Evolutionary conservation across 2,113 vertebrate genomes (phyloP).

Genomic region (Emydura subglobosa): DNA sequence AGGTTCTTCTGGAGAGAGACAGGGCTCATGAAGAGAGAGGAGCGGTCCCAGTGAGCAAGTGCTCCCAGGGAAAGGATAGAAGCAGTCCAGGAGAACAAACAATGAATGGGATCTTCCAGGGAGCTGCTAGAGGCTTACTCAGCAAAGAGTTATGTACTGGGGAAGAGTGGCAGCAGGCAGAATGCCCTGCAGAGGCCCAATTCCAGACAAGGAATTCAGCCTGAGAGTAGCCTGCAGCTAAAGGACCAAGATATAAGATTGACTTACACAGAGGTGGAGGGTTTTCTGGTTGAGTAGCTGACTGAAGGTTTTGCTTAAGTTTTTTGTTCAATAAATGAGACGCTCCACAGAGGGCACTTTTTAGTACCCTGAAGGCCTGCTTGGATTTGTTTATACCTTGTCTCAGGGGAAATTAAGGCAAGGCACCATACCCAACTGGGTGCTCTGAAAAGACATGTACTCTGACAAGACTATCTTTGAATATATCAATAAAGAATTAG

Average conservation of each 20-base stretch:
- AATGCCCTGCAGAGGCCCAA: no score
- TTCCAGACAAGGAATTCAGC: no score
- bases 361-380: background rate
- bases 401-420: background rate
- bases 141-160: no score
- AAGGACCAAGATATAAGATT: background rate
- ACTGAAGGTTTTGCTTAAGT: background rate
- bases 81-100: no score
- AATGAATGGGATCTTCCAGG: no score
- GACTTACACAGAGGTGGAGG: background rate
- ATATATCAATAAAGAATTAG: background rate
- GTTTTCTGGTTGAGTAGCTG: background rate
- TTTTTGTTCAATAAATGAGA: background rate
- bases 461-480: background rate
- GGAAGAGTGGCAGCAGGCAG: no score
- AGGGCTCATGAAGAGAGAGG: no score
- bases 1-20: no score
- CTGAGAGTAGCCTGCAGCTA: background rate
- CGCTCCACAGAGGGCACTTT: background rate
- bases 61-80: no score
- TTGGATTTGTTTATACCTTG: background rate
- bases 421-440: background rate
- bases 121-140: no score
- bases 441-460: background rate
- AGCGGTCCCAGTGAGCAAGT: no score